Percentiles rank a stretch among this genome's conserved stretches.
Evolutionary conservation across 2,113 vertebrate genomes (phyloP).

Genomic region (Lanius ludovicianus): DNA sequence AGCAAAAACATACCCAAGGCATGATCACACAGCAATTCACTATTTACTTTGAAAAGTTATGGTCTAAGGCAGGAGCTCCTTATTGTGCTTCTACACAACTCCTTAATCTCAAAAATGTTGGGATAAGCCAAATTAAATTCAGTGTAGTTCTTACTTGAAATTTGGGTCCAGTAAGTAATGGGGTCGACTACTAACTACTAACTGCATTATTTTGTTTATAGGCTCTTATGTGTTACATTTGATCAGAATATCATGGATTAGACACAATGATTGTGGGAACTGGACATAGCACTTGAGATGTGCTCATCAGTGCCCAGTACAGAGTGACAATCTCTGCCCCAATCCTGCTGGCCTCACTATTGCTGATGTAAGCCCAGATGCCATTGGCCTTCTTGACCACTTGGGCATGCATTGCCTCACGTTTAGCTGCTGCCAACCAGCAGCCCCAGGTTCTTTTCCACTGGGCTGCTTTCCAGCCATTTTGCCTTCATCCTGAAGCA

Average conservation of each 20-base stretch:
- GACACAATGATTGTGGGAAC: neutral
- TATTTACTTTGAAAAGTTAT: neutral
- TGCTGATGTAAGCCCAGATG: too few relatives aligned
- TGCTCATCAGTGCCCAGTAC: neutral
- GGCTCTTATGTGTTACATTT: neutral
- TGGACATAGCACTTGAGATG: neutral
- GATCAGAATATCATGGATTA: neutral
- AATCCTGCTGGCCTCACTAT: neutral
- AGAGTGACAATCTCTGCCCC: too few relatives aligned
- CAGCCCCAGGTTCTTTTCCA: neutral
- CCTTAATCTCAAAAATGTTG: neutral
- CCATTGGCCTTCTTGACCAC: neutral
- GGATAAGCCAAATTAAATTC: neutral
- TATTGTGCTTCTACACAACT: neutral
- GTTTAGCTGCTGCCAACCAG: neutral
- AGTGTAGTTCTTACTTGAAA: neutral
- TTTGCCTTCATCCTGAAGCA: neutral
- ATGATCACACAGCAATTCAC: neutral
- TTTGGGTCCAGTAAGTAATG: neutral
- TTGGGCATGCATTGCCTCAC: neutral
- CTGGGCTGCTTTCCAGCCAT: neutral
- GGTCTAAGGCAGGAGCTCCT: neutral
- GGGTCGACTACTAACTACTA: neutral
- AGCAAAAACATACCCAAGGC: neutral
- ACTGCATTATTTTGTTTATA: neutral